phyloP scores from a whole-genome alignment of 2,888 invertebrate genomes.

The Drepanosiphum platanoidis region DNA sequence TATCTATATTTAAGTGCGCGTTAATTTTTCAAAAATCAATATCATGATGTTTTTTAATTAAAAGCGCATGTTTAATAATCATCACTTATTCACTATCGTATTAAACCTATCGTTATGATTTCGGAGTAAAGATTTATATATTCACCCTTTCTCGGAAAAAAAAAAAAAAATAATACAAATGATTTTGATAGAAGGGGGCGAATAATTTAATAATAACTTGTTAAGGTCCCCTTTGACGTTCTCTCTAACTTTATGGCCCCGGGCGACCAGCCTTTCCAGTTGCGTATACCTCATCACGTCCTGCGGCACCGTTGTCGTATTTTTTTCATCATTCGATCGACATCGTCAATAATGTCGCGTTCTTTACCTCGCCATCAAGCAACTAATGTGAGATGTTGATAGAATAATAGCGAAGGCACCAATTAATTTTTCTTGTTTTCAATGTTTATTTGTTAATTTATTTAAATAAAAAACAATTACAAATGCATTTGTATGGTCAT shows the following conservation, averaged over 20 bases:
- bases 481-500: too few species aligned
- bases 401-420: too few species aligned
- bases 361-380: too few species aligned
- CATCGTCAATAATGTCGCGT: background rate
- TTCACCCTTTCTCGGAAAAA: background rate
- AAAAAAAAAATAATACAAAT: background rate
- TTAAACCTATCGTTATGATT: background rate
- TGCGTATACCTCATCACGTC: background rate
- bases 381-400: too few species aligned
- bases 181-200: background rate
- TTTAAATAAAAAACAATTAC: too few species aligned
- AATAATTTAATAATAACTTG: slow-evolving; percentile 7
- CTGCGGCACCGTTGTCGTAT: background rate
- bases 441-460: too few species aligned
- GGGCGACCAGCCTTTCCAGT: background rate
- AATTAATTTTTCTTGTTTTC: too few species aligned
- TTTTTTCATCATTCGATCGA: background rate
- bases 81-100: background rate
- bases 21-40: too few species aligned
- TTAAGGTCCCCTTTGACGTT: slow-evolving; percentile 15
- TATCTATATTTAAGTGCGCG: too few species aligned
- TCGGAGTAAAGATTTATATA: background rate
- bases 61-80: background rate
- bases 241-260: background rate
- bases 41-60: background rate